Evolutionary conservation across 1,140 invertebrate genomes (phyloP).

Genomic region (Cecropterus lyciades): DNA sequence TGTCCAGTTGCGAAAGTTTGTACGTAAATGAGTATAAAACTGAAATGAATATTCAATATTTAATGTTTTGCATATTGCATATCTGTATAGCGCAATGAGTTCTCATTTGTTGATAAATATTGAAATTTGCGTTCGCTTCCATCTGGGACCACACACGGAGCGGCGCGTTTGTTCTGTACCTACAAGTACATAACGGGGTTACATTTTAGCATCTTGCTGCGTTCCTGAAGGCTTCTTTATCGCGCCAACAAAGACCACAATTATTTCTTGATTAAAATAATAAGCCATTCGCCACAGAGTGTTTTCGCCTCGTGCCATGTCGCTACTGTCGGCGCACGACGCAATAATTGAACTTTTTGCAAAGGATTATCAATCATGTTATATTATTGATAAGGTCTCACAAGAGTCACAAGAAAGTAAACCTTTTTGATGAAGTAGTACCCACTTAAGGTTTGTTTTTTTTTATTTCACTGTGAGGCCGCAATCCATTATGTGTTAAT

Average conservation of each 20-base stretch:
- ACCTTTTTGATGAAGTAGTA: no score
- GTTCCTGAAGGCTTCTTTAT: conserved; percentile 55
- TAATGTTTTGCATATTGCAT: conserved; percentile 53
- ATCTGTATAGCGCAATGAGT: conserved; percentile 56
- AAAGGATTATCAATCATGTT: no score
- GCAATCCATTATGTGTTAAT: no score
- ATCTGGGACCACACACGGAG: conserved; percentile 67
- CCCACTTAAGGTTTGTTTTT: no score
- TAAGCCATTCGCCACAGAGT: conserved; percentile 56
- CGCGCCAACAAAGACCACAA: conserved; percentile 48
- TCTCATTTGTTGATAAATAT: conserved; percentile 73
- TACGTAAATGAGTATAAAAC: background rate
- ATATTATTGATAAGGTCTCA: no score
- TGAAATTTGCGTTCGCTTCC: conserved; percentile 64
- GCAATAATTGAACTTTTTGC: conserved; percentile 7
- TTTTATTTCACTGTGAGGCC: no score
- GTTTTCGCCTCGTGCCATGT: conserved; percentile 2
- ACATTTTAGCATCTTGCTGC: conserved; percentile 62
- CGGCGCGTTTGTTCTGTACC: conserved; percentile 51
- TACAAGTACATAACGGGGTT: conserved; percentile 44
- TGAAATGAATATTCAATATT: conserved; percentile 53
- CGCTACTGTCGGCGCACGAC: conserved; percentile 5
- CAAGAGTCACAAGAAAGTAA: no score
- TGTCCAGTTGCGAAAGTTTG: no score
- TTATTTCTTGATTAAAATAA: conserved; percentile 64